A percentile compares a stretch with the other conserved stretches of the same genome.
Evolutionary conservation across 2,888 invertebrate species (phyloP).

Genomic region (Chymomyza amoena): DNA sequence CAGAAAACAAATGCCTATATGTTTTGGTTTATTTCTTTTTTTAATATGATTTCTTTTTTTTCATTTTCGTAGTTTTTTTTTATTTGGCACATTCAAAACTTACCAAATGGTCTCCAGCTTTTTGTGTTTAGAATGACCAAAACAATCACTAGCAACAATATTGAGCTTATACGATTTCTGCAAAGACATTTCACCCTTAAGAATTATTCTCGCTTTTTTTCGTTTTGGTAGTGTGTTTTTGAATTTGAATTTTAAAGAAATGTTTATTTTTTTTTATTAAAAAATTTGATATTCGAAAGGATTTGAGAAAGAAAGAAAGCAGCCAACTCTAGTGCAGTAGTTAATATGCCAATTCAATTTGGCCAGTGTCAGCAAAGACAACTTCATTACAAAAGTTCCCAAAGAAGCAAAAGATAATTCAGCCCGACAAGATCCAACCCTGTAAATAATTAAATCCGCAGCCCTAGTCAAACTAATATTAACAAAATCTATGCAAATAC

Average conservation of each 20-base stretch:
- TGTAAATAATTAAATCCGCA: neutral
- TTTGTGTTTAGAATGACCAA: conserved; percentile 79
- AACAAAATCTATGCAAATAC: no score
- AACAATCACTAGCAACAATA: conserved; percentile 79
- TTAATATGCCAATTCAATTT: neutral
- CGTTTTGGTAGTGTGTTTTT: conserved; percentile 53
- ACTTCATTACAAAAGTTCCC: neutral
- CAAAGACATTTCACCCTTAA: conserved; percentile 86
- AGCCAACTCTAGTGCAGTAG: neutral
- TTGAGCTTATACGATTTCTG: conserved; percentile 82
- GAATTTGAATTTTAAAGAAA: neutral
- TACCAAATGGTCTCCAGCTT: conserved; percentile 78
- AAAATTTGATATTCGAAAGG: conserved; percentile 12
- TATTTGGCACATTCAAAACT: conserved; percentile 77
- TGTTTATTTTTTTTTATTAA: conserved; percentile 21
- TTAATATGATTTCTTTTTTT: conserved; percentile 52
- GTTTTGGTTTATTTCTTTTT: conserved; percentile 61
- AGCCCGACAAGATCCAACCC: neutral
- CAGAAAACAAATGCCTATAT: conserved; percentile 63
- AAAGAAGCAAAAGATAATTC: neutral
- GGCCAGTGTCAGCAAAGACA: neutral
- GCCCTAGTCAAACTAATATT: no score
- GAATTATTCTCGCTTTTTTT: conserved; percentile 76
- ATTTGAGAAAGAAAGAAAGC: conserved; percentile 29
- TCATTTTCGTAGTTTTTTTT: conserved; percentile 63